Conservation (phyloP, 2,797 vertebrate genomes). For the Pachyuromys duprasi region DNA sequence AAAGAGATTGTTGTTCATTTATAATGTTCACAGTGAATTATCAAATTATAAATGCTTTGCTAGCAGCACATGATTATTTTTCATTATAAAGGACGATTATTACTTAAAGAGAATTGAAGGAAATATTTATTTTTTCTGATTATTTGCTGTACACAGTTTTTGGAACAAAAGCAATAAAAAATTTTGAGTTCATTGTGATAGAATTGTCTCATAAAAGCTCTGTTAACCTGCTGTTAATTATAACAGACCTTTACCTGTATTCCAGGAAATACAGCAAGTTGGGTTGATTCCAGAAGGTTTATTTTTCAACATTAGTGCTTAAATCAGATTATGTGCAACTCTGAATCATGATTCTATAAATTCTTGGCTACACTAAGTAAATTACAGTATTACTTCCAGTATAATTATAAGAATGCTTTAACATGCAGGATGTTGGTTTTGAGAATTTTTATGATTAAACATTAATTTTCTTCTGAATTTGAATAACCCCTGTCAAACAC, state of each 20-base stretch:
- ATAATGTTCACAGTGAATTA: constrained; percentile 67
- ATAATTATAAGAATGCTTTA: constrained; percentile 70
- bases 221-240: constrained; percentile 61
- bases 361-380: constrained; percentile 79
- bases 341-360: constrained; percentile 75
- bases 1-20: constrained; percentile 19
- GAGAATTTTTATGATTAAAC: constrained; percentile 76
- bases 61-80: constrained; percentile 61
- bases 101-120: constrained; percentile 61
- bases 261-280: constrained; percentile 72
- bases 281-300: constrained; percentile 69
- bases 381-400: constrained; percentile 78
- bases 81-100: constrained; percentile 55
- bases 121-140: constrained; percentile 68
- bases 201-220: constrained; percentile 57
- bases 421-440: constrained; percentile 63
- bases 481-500: constrained; percentile 45
- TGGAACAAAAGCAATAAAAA: constrained; percentile 47
- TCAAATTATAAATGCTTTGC: constrained; percentile 65
- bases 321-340: constrained; percentile 73
- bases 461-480: constrained; percentile 79
- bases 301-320: constrained; percentile 68
- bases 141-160: constrained; percentile 69
- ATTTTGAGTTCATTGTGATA: constrained; percentile 17
- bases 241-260: constrained; percentile 68